Conservation (phyloP, 2,888 invertebrate genomes). For the Phengaris alcon region DNA sequence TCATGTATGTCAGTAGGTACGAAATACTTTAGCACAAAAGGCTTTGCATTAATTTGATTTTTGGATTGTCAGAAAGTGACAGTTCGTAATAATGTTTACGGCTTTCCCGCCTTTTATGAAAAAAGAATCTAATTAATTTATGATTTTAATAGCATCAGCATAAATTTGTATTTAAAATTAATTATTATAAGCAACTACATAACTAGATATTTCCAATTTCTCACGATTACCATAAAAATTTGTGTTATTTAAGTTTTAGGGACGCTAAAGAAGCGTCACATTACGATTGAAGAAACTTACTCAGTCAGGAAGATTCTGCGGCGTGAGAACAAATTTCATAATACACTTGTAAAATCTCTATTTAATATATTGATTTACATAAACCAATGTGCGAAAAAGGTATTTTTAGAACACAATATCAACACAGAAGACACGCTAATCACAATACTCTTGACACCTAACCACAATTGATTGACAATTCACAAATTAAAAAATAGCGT, state of each 20-base stretch:
- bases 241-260: neutral
- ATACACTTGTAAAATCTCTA: neutral
- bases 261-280: constrained; percentile 20
- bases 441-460: neutral
- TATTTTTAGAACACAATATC: neutral
- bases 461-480: neutral
- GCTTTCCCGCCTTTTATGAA: constrained; percentile 19
- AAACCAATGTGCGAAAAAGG: neutral
- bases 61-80: neutral
- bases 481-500: neutral
- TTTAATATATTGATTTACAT: neutral
- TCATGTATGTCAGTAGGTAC: too few species aligned
- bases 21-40: too few species aligned
- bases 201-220: neutral
- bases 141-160: neutral
- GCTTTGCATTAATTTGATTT: neutral
- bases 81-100: neutral
- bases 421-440: neutral
- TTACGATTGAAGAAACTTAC: neutral
- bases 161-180: neutral
- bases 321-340: constrained; percentile 1
- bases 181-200: neutral
- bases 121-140: neutral
- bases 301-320: constrained; percentile 2
- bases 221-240: constrained; percentile 2